Base-by-base conservation (phyloP, 2,888 invertebrate species). In the Artemia sinica region DNA sequence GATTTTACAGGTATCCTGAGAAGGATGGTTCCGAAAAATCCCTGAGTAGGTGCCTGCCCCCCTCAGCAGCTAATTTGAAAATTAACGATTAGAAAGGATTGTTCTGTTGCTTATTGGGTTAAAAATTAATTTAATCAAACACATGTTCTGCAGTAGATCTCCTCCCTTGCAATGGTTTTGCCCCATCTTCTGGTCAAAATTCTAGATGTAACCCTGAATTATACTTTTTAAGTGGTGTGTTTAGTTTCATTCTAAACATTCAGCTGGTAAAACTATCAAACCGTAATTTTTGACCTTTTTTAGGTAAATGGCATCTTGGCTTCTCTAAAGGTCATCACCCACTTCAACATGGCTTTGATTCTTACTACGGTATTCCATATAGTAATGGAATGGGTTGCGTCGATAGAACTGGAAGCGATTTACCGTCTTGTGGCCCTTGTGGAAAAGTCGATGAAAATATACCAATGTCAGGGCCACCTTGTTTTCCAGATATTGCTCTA, bases 301-400 rank as follows among this genome's bases (percentile, higher is more conserved):
- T 69, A 70, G 74, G 74, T 12, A 75, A 75, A 71, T 75, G 75
- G 75, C 75, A 75, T 70, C 71, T 74, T 14, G 75, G 75, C 8
- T 71, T 73, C 11, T 71, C 71, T 50, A 69, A 72, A 13, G 72
- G 72, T 1, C 71, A 74, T 68, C 73, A 72, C 66, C 73, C 73
- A 6, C 51, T 71, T 52, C 70, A 71, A 41, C 71, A 71, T 51
- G 74, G 74, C 13, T 75, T 75, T 68, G 72, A 74, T 14, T 67
- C 69, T 9, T 75, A 74, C 71, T 66, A 72, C 11, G 75, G 75
- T 11, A 67, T 75, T 4, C 75, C 75, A 1, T 74, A 74, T 69
- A 74, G 74, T 69, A 71, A 74, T 49, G 75, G 74, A 70, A 75
- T 75, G 75, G 73, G 73, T 41, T 73, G 73, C 66, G 66, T 72